Conservation (phyloP, 2,113 vertebrate species). For the Zapornia atra region DNA sequence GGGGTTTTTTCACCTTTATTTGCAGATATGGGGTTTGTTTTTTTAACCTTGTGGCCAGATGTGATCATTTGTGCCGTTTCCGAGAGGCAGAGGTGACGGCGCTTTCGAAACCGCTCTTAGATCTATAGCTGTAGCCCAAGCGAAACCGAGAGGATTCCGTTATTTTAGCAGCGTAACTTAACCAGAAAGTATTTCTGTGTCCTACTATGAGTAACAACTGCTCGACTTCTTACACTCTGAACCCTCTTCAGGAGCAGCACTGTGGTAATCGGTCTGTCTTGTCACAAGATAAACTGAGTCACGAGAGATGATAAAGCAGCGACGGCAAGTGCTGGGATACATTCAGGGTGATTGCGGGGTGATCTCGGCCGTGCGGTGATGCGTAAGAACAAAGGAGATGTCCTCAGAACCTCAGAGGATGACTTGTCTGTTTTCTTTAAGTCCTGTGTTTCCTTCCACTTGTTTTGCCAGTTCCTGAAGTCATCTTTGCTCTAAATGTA, state of each 20-base stretch:
- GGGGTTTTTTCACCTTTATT: background rate
- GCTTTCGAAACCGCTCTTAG: background rate
- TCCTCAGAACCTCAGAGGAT: background rate
- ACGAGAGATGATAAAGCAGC: background rate
- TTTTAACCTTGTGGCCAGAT: background rate
- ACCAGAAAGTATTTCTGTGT: background rate
- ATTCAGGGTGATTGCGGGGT: background rate
- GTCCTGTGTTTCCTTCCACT: background rate
- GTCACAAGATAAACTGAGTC: background rate
- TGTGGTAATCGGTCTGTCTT: background rate
- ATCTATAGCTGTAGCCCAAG: background rate
- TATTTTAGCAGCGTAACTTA: background rate
- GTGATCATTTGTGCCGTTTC: background rate
- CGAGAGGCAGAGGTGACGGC: background rate
- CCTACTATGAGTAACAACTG: background rate
- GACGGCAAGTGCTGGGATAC: accelerated
- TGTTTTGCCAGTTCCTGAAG: background rate
- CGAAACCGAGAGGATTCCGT: background rate
- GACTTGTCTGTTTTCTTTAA: background rate
- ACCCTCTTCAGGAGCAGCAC: background rate
- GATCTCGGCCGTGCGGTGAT: accelerated
- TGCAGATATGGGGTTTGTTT: background rate
- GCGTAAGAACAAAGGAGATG: background rate
- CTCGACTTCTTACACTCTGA: background rate
- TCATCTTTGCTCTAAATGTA: background rate